Evolutionary conservation across 2,113 vertebrate species (phyloP).

Genomic region (human): GRCh38 chr1:150881501-150882000

Average conservation of each 20-base stretch:
- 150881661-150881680: background rate
- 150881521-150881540: background rate
- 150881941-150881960: background rate
- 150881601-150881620: background rate
- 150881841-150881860: conserved; percentile 28
- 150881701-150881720: background rate
- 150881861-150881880: background rate
- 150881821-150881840: conserved; percentile 40
- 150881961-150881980: background rate
- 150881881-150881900: conserved; percentile 45
- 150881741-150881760: conserved; percentile 1
- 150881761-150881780: conserved; percentile 48
- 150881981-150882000: background rate
- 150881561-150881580: background rate
- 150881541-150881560: background rate
- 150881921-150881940: background rate
- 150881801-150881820: conserved; percentile 46
- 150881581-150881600: background rate
- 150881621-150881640: background rate
- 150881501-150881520: background rate
- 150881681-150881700: background rate
- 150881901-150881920: conserved; percentile 21
- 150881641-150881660: too few species aligned
- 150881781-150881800: background rate
- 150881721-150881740: conserved; percentile 25